phyloP scores from a whole-genome alignment of 2,797 vertebrate species.

The Trematomus bernacchii region DNA sequence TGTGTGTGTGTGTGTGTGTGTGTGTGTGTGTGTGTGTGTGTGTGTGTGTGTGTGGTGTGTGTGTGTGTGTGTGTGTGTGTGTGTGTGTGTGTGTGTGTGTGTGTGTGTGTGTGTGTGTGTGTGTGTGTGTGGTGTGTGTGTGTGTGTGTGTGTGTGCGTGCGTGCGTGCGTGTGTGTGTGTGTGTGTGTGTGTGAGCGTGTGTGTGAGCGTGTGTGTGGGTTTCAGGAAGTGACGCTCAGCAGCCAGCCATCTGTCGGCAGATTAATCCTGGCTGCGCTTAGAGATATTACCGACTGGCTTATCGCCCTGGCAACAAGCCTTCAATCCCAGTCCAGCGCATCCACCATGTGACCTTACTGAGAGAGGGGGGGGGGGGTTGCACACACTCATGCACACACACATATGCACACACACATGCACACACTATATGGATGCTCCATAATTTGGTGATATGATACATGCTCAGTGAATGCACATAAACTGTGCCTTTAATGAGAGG shows the following conservation, averaged over 20 bases:
- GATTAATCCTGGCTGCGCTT: slow-evolving; percentile 87
- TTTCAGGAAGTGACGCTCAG: slow-evolving; percentile 84
- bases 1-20: no score
- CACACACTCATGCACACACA: no score
- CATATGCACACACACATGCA: slow-evolving; percentile 10
- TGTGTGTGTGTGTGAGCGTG: not conserved
- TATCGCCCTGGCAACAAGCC: slow-evolving; percentile 86
- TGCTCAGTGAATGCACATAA: slow-evolving; percentile 4
- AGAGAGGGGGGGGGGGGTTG: slow-evolving; percentile 47
- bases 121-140: no score
- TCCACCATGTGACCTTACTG: slow-evolving; percentile 81
- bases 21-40: no score
- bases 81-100: not conserved
- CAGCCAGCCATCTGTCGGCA: slow-evolving; percentile 86
- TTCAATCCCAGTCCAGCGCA: slow-evolving; percentile 83
- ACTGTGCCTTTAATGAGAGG: slow-evolving; percentile 4
- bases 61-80: not conserved
- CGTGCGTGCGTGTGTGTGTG: no score
- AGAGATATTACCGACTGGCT: slow-evolving; percentile 88
- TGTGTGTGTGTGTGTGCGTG: no score
- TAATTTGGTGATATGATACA: slow-evolving; percentile 29
- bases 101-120: no score
- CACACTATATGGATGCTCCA: slow-evolving; percentile 18
- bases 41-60: no score
- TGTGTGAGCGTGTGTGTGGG: slow-evolving; percentile 15